phyloP scores from a whole-genome alignment of 2,797 vertebrate species.

The Lacerta bilineata region DNA sequence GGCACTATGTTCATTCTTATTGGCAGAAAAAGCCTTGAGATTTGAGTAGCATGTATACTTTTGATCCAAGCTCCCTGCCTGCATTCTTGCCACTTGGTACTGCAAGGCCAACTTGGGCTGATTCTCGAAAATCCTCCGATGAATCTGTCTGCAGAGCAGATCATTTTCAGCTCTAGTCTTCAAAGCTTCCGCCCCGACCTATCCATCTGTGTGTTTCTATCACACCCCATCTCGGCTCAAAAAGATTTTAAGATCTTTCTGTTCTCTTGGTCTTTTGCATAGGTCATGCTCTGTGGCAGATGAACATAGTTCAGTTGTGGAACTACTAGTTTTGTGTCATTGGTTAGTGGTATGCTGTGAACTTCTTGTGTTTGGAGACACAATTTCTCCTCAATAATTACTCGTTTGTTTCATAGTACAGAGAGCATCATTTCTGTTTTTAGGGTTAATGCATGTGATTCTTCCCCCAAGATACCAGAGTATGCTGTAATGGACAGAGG shows the following conservation, averaged over 20 bases:
- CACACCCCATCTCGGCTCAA: conserved; percentile 7
- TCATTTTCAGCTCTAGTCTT: conserved; percentile 14
- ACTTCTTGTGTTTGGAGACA: background rate
- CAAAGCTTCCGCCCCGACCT: background rate
- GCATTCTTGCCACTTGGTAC: background rate
- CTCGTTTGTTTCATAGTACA: background rate
- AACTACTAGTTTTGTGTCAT: background rate
- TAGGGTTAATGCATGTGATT: background rate
- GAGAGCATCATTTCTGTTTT: background rate
- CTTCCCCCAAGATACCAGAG: background rate
- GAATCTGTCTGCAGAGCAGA: conserved; percentile 4
- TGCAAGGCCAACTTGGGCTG: background rate
- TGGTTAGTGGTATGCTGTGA: background rate
- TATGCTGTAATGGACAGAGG: background rate
- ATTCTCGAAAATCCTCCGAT: conserved; percentile 26
- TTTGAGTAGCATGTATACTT: background rate
- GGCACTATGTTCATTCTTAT: background rate
- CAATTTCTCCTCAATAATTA: background rate
- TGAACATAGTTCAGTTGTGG: conserved; percentile 16
- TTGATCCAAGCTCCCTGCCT: background rate
- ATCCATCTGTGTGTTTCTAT: conserved; percentile 4
- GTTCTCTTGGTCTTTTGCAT: background rate
- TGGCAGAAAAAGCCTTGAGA: background rate
- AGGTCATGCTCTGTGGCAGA: background rate
- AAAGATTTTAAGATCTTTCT: conserved; percentile 24